Evolutionary conservation across 37 sponge, comb jelly and placozoan genomes (phyloP).

Genomic region (Geodia barretti): DNA sequence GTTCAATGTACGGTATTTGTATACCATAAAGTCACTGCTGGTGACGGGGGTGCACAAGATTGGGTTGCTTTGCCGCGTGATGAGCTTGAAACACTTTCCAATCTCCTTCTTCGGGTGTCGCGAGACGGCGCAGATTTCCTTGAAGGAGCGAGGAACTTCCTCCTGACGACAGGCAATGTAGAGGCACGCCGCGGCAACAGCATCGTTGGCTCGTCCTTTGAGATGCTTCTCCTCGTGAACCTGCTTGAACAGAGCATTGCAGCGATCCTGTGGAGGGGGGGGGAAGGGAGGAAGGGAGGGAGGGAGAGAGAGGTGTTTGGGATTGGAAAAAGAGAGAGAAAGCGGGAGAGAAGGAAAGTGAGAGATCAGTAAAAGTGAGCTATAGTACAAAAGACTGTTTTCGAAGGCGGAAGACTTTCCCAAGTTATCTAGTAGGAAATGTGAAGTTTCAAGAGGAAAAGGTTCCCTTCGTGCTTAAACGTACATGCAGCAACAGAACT

Average conservation of each 20-base stretch:
- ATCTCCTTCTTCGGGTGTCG: slow-evolving; percentile 94
- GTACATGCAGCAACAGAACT: no score
- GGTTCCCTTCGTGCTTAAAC: no score
- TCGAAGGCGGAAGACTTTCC: no score
- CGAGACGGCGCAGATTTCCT: slow-evolving; percentile 98
- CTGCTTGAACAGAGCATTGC: slow-evolving; percentile 90
- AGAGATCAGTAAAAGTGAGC: not conserved
- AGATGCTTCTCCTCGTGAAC: slow-evolving; percentile 86
- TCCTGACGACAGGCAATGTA: slow-evolving; percentile 97
- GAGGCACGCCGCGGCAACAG: slow-evolving; percentile 94
- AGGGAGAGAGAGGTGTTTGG: not conserved
- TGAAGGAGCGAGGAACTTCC: slow-evolving; percentile 94
- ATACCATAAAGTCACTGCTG: slow-evolving; percentile 90
- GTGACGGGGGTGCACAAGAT: slow-evolving; percentile 50
- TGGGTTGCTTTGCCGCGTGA: slow-evolving; percentile 66
- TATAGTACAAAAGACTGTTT: no score
- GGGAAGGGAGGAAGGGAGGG: not conserved
- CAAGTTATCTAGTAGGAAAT: no score
- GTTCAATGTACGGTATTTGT: no score
- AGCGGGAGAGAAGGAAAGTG: no score
- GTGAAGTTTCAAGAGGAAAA: no score
- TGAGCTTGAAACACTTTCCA: slow-evolving; percentile 95
- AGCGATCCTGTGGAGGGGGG: slow-evolving; percentile 68
- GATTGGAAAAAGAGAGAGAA: not conserved
- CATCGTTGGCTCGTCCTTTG: slow-evolving; percentile 93